These are phyloP conservation scores for Oscarella lobularis DNA, from an alignment of 37 sponge, comb jelly and placozoan genomes.

Conservation along the genomic window DNA sequence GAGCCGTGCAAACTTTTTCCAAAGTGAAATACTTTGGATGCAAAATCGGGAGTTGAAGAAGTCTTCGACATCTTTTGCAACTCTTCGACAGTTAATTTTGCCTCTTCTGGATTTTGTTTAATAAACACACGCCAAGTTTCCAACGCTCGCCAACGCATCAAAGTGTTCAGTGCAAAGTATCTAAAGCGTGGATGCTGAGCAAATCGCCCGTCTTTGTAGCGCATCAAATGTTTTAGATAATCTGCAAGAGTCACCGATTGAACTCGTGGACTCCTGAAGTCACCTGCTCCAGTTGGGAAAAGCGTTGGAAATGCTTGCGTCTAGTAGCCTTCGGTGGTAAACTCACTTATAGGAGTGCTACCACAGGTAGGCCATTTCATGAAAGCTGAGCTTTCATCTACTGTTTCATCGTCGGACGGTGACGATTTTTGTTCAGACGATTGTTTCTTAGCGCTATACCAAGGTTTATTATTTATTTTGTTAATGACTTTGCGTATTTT, in stretches of 20 bases:
- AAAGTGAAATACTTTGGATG: constrained; percentile 27
- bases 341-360: constrained; percentile 16
- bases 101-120: constrained; percentile 12
- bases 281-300: constrained; percentile 26
- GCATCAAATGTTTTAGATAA: constrained; percentile 15
- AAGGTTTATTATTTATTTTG: too few species aligned
- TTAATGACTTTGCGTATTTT: too few species aligned
- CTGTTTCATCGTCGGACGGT: too few species aligned
- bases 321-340: constrained; percentile 15
- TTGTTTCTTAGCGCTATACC: too few species aligned
- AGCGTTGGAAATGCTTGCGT: constrained; percentile 16
- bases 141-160: constrained; percentile 20
- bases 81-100: constrained; percentile 16
- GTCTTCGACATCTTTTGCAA: constrained; percentile 34
- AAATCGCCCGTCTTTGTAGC: constrained; percentile 12
- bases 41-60: too few species aligned
- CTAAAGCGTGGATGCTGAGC: constrained; percentile 22
- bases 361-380: constrained; percentile 18
- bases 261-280: constrained; percentile 3
- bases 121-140: constrained; percentile 10
- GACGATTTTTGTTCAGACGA: too few species aligned
- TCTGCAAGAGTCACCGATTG: constrained; percentile 4
- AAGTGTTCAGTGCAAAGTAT: constrained; percentile 29
- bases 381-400: not conserved
- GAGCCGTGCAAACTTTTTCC: constrained; percentile 25